Percentiles rank a stretch among this genome's conserved stretches.
Evolutionary conservation across 1,140 invertebrate species (phyloP).

Genomic region (Pseudomyrmex sp.): DNA sequence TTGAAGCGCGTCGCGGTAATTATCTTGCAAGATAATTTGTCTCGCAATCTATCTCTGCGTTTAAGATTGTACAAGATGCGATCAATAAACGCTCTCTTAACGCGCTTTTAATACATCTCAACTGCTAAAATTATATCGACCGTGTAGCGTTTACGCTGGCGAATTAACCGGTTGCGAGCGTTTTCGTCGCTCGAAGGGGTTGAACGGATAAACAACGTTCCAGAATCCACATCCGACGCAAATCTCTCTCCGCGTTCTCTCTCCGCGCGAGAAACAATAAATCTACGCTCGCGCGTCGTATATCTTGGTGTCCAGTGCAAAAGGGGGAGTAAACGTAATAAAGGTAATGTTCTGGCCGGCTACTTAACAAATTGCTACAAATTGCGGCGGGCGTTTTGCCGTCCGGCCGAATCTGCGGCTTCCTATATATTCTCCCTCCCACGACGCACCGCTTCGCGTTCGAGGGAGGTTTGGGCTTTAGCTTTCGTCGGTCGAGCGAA

Average conservation of each 20-base stretch:
- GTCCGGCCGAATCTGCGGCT: constrained; percentile 65
- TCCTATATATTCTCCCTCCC: constrained; percentile 45
- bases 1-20: not conserved
- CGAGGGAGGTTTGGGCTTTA: constrained; percentile 34
- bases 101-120: no score
- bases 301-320: constrained; percentile 76
- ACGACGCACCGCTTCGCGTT: constrained; percentile 13
- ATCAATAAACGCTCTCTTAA: no score
- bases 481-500: constrained; percentile 58
- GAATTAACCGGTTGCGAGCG: not conserved
- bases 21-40: not conserved
- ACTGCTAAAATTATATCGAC: no score
- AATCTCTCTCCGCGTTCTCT: constrained; percentile 19
- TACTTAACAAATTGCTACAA: constrained; percentile 86
- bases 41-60: no score
- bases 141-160: no score
- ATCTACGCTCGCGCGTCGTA: constrained; percentile 79
- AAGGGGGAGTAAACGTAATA: constrained; percentile 80
- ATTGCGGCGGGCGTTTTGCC: constrained; percentile 84
- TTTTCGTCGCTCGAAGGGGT: constrained; percentile 15
- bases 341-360: constrained; percentile 84
- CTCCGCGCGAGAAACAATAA: constrained; percentile 74
- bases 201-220: constrained; percentile 34
- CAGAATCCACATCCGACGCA: constrained; percentile 23
- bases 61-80: no score